Evolutionary conservation across 2,113 vertebrate genomes (phyloP).

Genomic region (Oreotrochilus melanogaster): DNA sequence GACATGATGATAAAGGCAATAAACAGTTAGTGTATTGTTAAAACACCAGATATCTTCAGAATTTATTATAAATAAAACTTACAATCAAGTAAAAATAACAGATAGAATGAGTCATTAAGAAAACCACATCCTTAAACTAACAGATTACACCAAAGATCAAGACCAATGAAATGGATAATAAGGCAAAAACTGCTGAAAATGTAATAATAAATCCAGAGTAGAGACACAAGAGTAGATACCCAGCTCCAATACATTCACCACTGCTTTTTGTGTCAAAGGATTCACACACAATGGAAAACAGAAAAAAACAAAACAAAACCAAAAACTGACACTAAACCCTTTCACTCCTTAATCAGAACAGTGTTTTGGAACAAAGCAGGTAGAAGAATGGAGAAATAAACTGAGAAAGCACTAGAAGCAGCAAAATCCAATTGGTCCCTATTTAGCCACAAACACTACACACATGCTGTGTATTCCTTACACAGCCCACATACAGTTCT

Average conservation of each 20-base stretch:
- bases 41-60: background rate
- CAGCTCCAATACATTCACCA: background rate
- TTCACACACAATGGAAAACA: background rate
- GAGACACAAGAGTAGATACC: background rate
- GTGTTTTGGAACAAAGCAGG: background rate
- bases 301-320: no score
- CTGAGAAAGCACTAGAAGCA: background rate
- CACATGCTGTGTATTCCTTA: accelerated
- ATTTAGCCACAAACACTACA: background rate
- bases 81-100: background rate
- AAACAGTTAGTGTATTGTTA: background rate
- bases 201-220: background rate
- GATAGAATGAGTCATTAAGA: background rate
- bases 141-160: background rate
- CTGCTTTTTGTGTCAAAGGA: background rate
- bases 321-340: background rate
- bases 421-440: background rate
- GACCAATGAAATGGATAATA: background rate
- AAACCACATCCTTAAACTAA: background rate
- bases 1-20: background rate
- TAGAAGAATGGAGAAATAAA: background rate
- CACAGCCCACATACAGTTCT: accelerated
- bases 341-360: background rate
- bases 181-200: background rate
- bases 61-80: constrained; percentile 1